A percentile compares a stretch with the other conserved stretches of the same genome.
Conservation (phyloP, 64 coral and sea anemone species). For the Orbicella faveolata region DNA sequence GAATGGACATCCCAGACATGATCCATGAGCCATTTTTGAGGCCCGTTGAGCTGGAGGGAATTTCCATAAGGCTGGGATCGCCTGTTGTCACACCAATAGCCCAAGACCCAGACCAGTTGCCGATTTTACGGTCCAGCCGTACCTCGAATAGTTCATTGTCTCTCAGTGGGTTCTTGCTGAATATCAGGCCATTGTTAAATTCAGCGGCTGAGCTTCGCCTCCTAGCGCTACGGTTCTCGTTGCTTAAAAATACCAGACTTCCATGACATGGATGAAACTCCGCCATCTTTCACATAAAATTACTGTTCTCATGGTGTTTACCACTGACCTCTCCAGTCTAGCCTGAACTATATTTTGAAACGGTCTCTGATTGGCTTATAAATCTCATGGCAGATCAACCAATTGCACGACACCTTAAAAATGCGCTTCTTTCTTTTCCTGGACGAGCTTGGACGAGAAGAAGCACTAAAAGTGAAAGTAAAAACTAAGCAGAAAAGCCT, state of each 20-base stretch:
- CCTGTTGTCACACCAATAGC: conserved; percentile 84
- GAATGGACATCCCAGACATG: conserved; percentile 82
- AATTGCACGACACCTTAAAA: background rate
- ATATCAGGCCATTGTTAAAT: conserved; percentile 94
- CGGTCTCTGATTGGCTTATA: conserved; percentile 34
- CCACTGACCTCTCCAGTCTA: conserved; percentile 41
- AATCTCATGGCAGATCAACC: background rate
- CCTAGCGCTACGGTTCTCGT: conserved; percentile 72
- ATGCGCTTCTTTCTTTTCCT: background rate
- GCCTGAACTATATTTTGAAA: background rate
- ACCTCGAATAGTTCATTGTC: conserved; percentile 84
- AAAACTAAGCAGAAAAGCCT: background rate
- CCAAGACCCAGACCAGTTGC: conserved; percentile 89
- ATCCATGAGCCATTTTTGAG: conserved; percentile 96
- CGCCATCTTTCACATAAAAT: conserved; percentile 65
- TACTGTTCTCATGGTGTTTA: background rate
- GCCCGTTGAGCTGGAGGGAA: conserved; percentile 75
- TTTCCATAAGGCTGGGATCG: conserved; percentile 71
- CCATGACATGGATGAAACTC: conserved; percentile 88
- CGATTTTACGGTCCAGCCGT: conserved; percentile 83
- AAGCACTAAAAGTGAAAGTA: background rate
- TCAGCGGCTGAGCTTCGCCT: conserved; percentile 79
- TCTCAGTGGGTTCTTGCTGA: conserved; percentile 67
- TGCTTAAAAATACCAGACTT: conserved; percentile 76
- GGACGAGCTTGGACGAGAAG: background rate